Base-by-base conservation (phyloP, 1,140 invertebrate genomes). In the Drosophila takahashii region DNA sequence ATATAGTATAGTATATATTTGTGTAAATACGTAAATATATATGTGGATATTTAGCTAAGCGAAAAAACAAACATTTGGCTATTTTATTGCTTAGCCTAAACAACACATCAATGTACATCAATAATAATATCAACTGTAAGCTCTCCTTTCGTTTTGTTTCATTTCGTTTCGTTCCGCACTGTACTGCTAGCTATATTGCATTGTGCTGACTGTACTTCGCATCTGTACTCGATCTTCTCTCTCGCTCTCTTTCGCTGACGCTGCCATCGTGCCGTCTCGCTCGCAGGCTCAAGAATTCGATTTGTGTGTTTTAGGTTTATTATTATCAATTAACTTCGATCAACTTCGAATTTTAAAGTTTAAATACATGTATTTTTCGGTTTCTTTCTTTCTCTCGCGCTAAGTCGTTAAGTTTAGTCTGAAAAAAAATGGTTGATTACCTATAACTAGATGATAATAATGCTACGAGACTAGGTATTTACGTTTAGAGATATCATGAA, bases 371-470 rank as follows among this genome's bases (percentile, higher is more conserved):
- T 72, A 59, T 59, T 71, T 59, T 71, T 64, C 13, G 51, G 16
- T 47, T 64, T 36, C 22, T 22, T 22, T 22, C 22, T 29, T 69
- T 70, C 39, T 42, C 54, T 37, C 42, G 45, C 34, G 15, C 27
- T 22, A 22, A 22, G 22, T 22, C 22, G 45, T 59, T 48, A 69
- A 73, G 56, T 74, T 59, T 74, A 70, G 59, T 45, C 53, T 81
- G 60, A 72, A 79, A 86, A 86, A 86, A 86, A 78, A 61, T 44
- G 26, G 22, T 22, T 22, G 22, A 3, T 47, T 41, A 39, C 60
- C 83, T 86, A n/a, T 87, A 87, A 65, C 66, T 83, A 79, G 79
- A 79, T 60, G 53, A 79, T 83, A 81, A 79, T 83, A 81, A 69
- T 76, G 54, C 84, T 87, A 86, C 60, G 56, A 66, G 84, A 86